These are phyloP conservation scores for Tipula confusa DNA, from an alignment of 2,888 invertebrate genomes.

Conservation along the genomic window DNA sequence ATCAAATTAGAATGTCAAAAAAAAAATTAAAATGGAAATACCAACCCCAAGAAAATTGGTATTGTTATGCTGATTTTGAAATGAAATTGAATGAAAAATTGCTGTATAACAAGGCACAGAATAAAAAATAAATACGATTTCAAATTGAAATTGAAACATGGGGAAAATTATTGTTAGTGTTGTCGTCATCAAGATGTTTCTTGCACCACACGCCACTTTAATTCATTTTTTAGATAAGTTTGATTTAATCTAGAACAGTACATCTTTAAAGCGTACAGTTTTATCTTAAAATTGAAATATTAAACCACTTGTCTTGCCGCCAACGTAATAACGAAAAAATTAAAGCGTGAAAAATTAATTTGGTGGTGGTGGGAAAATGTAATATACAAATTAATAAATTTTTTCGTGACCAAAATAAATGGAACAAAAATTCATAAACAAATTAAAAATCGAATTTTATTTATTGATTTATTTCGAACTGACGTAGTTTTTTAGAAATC, in stretches of 20 bases:
- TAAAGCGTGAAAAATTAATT: neutral
- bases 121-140: neutral
- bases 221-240: no score
- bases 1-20: constrained; percentile 1
- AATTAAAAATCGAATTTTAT: neutral
- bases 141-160: neutral
- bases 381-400: neutral
- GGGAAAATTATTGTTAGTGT: neutral
- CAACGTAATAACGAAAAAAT: neutral
- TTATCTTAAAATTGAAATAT: neutral
- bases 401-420: neutral
- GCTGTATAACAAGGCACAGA: neutral
- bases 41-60: neutral
- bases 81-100: neutral
- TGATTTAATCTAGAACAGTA: no score
- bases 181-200: neutral
- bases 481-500: neutral
- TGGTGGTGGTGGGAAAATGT: no score
- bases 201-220: no score
- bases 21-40: neutral
- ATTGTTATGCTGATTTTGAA: neutral
- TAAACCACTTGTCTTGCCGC: no score
- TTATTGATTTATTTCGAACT: neutral
- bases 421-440: neutral
- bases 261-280: no score